Percentiles rank a stretch among this genome's conserved stretches.
Evolutionary conservation across 2,113 vertebrate genomes (phyloP).

Genomic region (Turdus rufiventris): DNA sequence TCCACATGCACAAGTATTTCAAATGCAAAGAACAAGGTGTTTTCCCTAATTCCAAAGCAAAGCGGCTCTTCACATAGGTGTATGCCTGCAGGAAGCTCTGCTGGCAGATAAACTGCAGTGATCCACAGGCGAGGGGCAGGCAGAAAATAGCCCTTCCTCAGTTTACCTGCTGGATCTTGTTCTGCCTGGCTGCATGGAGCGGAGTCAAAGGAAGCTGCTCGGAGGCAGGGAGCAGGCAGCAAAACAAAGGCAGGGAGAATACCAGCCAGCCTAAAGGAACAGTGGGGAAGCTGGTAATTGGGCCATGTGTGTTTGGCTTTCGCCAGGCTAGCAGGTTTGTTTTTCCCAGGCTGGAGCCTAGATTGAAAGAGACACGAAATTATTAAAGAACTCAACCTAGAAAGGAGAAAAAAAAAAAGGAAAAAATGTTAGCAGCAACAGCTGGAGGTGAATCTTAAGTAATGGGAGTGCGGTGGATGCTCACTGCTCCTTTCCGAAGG

Average conservation of each 20-base stretch:
- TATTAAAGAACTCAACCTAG: conserved; percentile 40
- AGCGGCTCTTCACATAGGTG: background rate
- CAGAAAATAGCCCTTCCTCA: background rate
- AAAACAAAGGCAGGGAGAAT: conserved; percentile 57
- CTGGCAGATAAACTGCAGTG: rapidly evolving
- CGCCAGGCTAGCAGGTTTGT: conserved; percentile 57
- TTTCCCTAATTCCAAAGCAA: background rate
- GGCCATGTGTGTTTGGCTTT: conserved; percentile 46
- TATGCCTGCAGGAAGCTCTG: background rate
- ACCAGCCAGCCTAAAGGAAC: conserved; percentile 53
- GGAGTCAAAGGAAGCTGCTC: conserved; percentile 35
- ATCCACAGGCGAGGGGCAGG: background rate
- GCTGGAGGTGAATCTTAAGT: conserved; percentile 30
- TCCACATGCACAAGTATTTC: rapidly evolving
- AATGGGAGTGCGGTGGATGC: background rate
- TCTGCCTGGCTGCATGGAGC: conserved; percentile 18
- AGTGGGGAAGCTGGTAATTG: conserved; percentile 67
- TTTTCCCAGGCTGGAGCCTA: conserved; percentile 61
- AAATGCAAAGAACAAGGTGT: rapidly evolving
- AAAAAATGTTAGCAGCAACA: background rate
- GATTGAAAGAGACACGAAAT: conserved; percentile 35
- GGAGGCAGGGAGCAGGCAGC: conserved; percentile 9
- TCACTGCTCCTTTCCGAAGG: background rate
- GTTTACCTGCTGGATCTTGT: conserved; percentile 58
- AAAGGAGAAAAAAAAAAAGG: background rate